Evolutionary conservation across 2,888 invertebrate genomes (phyloP).

Genomic region (Yponomeuta sedellus): DNA sequence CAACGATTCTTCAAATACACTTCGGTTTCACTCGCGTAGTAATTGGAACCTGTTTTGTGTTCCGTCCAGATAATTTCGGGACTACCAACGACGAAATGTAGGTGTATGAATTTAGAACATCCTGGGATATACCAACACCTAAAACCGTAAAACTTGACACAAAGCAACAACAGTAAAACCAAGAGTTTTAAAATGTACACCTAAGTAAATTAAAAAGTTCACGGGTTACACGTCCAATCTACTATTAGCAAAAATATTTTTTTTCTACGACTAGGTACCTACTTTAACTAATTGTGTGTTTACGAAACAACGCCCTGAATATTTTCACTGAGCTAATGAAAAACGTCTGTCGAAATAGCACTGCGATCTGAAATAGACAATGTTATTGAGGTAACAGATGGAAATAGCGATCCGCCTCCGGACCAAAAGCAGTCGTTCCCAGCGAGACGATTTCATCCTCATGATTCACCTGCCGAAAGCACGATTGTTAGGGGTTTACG

Average conservation of each 20-base stretch:
- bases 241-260: not conserved
- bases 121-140: too few relatives aligned
- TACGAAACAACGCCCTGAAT: not conserved
- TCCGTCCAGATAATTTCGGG: too few relatives aligned
- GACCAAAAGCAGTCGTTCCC: conserved; percentile 70
- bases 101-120: too few relatives aligned
- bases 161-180: too few relatives aligned
- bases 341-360: conserved; percentile 44
- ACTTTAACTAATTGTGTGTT: conserved; percentile 6
- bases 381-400: conserved; percentile 58
- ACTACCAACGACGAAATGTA: too few relatives aligned
- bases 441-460: conserved; percentile 66
- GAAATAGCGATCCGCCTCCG: conserved; percentile 73
- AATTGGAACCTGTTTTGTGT: too few relatives aligned
- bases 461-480: conserved; percentile 75
- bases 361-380: conserved; percentile 60
- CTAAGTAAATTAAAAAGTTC: too few relatives aligned
- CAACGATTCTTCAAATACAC: not conserved
- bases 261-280: not conserved
- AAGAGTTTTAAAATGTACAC: too few relatives aligned
- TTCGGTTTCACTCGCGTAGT: too few relatives aligned
- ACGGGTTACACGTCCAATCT: not conserved
- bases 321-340: conserved; percentile 3
- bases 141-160: too few relatives aligned
- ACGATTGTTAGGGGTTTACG: conserved; percentile 74